These are phyloP conservation scores for Scotopteryx bipunctaria DNA, from an alignment of 2,888 invertebrate genomes.

Conservation along the genomic window DNA sequence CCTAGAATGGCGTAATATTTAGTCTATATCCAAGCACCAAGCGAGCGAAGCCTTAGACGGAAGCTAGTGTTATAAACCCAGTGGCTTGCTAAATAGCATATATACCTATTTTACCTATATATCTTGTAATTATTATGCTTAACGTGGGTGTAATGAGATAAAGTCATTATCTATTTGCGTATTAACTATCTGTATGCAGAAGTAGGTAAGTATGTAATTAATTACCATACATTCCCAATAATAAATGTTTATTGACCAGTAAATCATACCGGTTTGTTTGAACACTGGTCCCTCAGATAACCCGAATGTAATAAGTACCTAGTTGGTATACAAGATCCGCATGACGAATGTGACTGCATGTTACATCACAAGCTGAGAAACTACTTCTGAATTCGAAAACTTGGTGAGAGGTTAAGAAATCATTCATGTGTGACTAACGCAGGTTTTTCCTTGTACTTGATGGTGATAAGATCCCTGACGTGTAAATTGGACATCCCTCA, in stretches of 20 bases:
- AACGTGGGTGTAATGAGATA: constrained; percentile 13
- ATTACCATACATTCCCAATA: constrained; percentile 15
- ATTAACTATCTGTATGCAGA: neutral
- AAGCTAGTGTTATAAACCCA: too few species aligned
- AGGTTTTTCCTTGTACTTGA: constrained; percentile 16
- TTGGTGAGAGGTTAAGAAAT: constrained; percentile 10
- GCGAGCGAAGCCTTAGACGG: too few species aligned
- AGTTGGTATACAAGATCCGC: constrained; percentile 10
- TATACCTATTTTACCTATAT: neutral
- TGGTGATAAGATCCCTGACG: constrained; percentile 1
- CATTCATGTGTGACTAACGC: constrained; percentile 16
- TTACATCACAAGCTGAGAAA: constrained; percentile 7
- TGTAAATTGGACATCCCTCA: too few species aligned
- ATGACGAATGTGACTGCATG: constrained; percentile 9
- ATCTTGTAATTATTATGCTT: too few species aligned
- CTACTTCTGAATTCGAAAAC: constrained; percentile 5
- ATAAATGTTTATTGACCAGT: constrained; percentile 13
- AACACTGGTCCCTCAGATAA: constrained; percentile 16
- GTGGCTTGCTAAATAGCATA: neutral
- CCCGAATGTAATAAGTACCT: constrained; percentile 18
- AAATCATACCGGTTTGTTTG: constrained; percentile 18
- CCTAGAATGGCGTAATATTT: too few species aligned
- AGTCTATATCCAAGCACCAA: too few species aligned
- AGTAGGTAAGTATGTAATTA: constrained; percentile 4
- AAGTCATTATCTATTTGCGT: constrained; percentile 9